Percentiles rank a stretch among this genome's conserved stretches.
Evolutionary conservation across 2,888 invertebrate genomes (phyloP).

Genomic region (Drosophila rubida): DNA sequence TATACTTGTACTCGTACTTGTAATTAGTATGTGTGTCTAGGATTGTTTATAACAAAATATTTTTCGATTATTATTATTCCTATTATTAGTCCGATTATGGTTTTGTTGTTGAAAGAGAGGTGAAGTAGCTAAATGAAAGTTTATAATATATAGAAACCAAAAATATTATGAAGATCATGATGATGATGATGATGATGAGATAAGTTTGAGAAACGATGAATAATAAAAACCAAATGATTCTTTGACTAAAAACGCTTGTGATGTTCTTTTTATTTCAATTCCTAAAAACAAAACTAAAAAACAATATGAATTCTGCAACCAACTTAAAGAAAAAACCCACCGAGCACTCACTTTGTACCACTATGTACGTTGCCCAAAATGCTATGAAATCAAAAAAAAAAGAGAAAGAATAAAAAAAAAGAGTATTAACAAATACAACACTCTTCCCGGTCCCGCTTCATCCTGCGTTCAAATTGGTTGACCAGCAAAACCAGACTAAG

Average conservation of each 20-base stretch:
- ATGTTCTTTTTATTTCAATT: constrained; percentile 77
- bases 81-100: constrained; percentile 17
- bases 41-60: constrained; percentile 40
- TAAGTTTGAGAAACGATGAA: constrained; percentile 71
- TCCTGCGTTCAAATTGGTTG: constrained; percentile 58
- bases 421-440: constrained; percentile 5
- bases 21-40: constrained; percentile 38
- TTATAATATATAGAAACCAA: constrained; percentile 14
- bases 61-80: constrained; percentile 41
- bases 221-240: constrained; percentile 80
- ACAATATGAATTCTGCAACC: constrained; percentile 58
- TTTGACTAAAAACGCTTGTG: constrained; percentile 86
- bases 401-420: constrained; percentile 14
- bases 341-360: constrained; percentile 66
- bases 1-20: constrained; percentile 3
- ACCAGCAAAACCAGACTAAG: constrained; percentile 30
- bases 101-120: constrained; percentile 51
- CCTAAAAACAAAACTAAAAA: constrained; percentile 22
- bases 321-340: constrained; percentile 51
- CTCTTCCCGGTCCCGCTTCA: constrained; percentile 45
- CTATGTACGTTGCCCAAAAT: constrained; percentile 59
- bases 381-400: constrained; percentile 19
- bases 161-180: constrained; percentile 13
- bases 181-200: constrained; percentile 42
- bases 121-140: constrained; percentile 12